Percentiles rank a stretch among this genome's conserved stretches.
phyloP scores from a whole-genome alignment of 2,888 invertebrate species.

The Scelioninae gen. 2 region DNA sequence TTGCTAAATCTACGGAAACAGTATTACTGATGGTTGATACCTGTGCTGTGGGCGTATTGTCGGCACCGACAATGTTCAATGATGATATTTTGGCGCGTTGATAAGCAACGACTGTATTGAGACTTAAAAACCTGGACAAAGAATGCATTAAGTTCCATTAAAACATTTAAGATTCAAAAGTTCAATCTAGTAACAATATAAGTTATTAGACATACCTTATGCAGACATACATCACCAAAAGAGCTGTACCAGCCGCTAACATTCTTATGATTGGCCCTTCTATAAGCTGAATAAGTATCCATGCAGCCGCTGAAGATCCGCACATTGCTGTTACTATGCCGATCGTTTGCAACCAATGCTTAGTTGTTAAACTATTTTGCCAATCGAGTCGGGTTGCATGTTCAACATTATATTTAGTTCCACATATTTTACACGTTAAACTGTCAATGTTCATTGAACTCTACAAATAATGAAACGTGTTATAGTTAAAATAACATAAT shows the following conservation, averaged over 20 bases:
- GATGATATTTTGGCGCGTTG: slow-evolving; percentile 93
- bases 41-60: slow-evolving; percentile 60
- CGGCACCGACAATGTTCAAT: slow-evolving; percentile 81
- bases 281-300: slow-evolving; percentile 87
- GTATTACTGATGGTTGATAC: slow-evolving; percentile 78
- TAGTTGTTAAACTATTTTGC: slow-evolving; percentile 88
- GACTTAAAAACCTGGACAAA: slow-evolving; percentile 86
- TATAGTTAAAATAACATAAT: too few relatives aligned
- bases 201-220: slow-evolving; percentile 79
- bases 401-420: slow-evolving; percentile 87
- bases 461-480: slow-evolving; percentile 72
- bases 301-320: slow-evolving; percentile 85
- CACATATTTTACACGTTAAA: slow-evolving; percentile 89
- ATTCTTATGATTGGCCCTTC: slow-evolving; percentile 86
- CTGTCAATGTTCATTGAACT: slow-evolving; percentile 82
- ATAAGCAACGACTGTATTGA: slow-evolving; percentile 92
- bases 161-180: too few relatives aligned
- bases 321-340: slow-evolving; percentile 87
- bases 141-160: too few relatives aligned
- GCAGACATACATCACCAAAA: slow-evolving; percentile 89
- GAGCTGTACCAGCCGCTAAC: slow-evolving; percentile 87
- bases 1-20: slow-evolving; percentile 75
- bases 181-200: too few relatives aligned
- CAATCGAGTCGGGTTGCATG: slow-evolving; percentile 86
- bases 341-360: slow-evolving; percentile 90